Conservation (phyloP, 2,113 vertebrate genomes). For the Ictidomys tridecemlineatus region DNA sequence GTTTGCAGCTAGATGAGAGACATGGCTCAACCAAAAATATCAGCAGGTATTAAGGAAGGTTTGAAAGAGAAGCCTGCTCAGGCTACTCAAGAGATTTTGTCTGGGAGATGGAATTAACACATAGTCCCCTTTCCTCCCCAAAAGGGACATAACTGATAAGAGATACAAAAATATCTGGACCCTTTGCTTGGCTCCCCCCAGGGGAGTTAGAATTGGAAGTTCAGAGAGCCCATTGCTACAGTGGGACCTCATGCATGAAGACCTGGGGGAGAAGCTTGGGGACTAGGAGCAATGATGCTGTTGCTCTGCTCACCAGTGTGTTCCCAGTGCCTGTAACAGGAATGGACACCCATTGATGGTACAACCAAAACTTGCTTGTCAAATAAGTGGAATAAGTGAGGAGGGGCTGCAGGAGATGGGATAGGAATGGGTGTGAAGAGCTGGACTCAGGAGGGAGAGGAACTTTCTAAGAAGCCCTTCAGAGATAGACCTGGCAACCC, state of each 20-base stretch:
- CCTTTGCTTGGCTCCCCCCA: too few relatives aligned
- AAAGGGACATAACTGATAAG: too few relatives aligned
- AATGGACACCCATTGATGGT: neutral
- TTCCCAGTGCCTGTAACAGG: neutral
- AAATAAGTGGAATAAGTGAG: neutral
- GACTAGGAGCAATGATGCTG: neutral
- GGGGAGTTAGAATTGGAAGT: too few relatives aligned
- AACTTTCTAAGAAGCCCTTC: neutral
- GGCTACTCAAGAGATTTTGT: neutral
- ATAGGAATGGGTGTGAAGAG: neutral
- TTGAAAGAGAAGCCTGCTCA: neutral
- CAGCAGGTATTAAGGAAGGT: too few relatives aligned
- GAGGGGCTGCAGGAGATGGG: too few relatives aligned
- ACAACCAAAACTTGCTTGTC: neutral
- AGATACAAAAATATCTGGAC: too few relatives aligned
- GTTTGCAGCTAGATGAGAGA: neutral
- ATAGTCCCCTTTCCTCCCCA: neutral
- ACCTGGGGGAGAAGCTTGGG: neutral
- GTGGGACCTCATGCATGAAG: too few relatives aligned
- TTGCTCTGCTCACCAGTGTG: neutral
- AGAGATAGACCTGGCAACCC: neutral
- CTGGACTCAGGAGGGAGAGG: neutral
- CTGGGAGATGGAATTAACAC: neutral
- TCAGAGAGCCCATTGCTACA: too few relatives aligned
- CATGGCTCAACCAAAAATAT: too few relatives aligned